Base-by-base conservation (phyloP, 2,113 vertebrate genomes). In the Calyptomena viridis region DNA sequence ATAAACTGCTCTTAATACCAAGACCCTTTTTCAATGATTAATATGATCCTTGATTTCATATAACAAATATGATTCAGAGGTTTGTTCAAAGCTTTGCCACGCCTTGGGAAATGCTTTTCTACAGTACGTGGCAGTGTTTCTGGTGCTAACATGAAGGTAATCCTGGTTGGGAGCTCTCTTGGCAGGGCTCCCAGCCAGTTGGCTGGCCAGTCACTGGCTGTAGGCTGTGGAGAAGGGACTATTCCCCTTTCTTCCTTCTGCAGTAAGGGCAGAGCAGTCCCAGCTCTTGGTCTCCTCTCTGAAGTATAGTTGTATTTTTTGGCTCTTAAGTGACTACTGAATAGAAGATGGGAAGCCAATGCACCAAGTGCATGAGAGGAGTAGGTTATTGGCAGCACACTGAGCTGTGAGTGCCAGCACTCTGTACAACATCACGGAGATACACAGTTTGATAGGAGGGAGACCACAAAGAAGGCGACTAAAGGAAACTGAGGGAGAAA, bases 21-120 rank as follows among this genome's bases (percentile, higher is more conserved):
- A 78, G 47, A n/a, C 6, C 4, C 4, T 53, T 19, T 64, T 60
- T 85, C 49, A 50, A 1, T 59, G 39, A 66, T 39, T 77, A 39
- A 44, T 35, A 6, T 1, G 28, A 37, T 55, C 50, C 55, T 85
- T 77, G 68, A 52, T 4, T 71, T 35, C 40, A n/a, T 39, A 44
- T 50, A 6, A 44, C 81, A 73, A 64, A 33, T 5, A 35, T 33
- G 33, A 82, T 91, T 90, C 37, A 73, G 86, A 69, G 7, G 37
- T 73, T 74, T 71, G 35, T 78, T 92, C 88, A 84, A 30, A 89
- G 74, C n/a, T 76, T 74, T 83, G 90, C 87, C 84, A 76, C 67
- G 0, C 95, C 94, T 95, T 35, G 5, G 67, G 82, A 93, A 95
- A 93, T 91, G 87, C 63, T 85, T 95, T 91, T 35, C 49, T 28